phyloP scores from a whole-genome alignment of 2,888 invertebrate species.

The Cactoblastis cactorum region DNA sequence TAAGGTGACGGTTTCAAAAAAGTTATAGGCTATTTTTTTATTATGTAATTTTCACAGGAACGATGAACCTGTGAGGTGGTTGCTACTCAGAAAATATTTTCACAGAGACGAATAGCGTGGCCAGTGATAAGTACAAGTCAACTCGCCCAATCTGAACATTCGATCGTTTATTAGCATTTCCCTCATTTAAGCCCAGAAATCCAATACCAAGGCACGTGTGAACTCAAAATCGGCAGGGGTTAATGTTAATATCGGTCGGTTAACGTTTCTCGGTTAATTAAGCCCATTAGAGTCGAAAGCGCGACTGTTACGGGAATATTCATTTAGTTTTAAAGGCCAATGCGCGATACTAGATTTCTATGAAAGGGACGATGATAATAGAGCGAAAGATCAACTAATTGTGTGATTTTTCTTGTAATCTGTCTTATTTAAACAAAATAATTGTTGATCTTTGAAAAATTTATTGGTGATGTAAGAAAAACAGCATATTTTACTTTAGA shows the following conservation, averaged over 20 bases:
- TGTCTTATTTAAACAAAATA: too few species aligned
- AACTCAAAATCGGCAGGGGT: conserved; percentile 11
- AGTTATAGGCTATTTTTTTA: too few species aligned
- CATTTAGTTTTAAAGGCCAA: conserved; percentile 7
- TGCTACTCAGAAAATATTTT: too few species aligned
- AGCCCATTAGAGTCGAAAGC: conserved; percentile 11
- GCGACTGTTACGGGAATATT: conserved; percentile 7
- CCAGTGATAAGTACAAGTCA: too few species aligned
- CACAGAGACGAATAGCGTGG: too few species aligned
- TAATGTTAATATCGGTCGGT: conserved; percentile 4
- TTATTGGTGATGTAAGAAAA: too few species aligned
- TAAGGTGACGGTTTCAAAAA: too few species aligned
- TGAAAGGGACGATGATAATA: background rate
- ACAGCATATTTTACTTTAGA: too few species aligned
- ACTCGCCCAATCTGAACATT: background rate
- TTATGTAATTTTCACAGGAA: too few species aligned
- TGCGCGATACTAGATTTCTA: background rate
- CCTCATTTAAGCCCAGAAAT: conserved; percentile 7
- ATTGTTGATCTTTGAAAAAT: too few species aligned
- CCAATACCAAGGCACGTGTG: conserved; percentile 9
- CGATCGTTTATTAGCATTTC: conserved; percentile 3
- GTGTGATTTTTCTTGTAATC: background rate
- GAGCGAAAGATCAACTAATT: too few species aligned
- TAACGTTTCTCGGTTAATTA: conserved; percentile 5
- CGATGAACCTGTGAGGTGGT: too few species aligned